Percentiles rank a stretch among this genome's conserved stretches.
Evolutionary conservation across 2,888 invertebrate species (phyloP).

Genomic region (Eupeodes luniger): DNA sequence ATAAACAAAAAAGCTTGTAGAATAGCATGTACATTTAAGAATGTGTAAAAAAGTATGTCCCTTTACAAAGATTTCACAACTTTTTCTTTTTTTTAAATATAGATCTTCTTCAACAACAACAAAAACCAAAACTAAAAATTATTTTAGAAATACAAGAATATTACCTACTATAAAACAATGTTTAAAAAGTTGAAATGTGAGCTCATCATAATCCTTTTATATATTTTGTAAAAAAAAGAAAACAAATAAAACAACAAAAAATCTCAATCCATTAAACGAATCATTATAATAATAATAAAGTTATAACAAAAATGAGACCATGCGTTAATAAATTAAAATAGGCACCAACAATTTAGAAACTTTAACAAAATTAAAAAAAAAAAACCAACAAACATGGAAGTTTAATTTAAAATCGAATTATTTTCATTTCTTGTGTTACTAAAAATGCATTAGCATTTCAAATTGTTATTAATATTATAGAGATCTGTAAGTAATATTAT

Average conservation of each 20-base stretch:
- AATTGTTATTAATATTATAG: background rate
- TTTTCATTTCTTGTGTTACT: background rate
- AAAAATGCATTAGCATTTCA: background rate
- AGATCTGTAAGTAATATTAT: background rate
- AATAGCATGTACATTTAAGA: background rate
- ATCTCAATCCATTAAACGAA: constrained; percentile 8
- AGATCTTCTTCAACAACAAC: background rate
- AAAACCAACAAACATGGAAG: background rate
- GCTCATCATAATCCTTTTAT: constrained; percentile 51
- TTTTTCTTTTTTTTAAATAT: background rate
- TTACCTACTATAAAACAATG: background rate
- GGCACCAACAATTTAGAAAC: constrained; percentile 21
- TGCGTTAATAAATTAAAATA: background rate
- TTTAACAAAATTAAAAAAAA: background rate
- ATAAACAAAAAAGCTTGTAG: background rate
- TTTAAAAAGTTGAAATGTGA: constrained; percentile 39
- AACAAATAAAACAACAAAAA: background rate
- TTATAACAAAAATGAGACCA: constrained; percentile 27
- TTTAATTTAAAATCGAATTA: background rate
- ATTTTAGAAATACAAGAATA: background rate
- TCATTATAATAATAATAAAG: background rate
- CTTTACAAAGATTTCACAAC: background rate
- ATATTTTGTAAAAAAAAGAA: constrained; percentile 44
- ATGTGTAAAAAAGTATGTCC: constrained; percentile 7
- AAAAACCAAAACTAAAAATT: constrained; percentile 6